Evolutionary conservation across 2,797 vertebrate species (phyloP).

Genomic region (Rachycentron canadum): DNA sequence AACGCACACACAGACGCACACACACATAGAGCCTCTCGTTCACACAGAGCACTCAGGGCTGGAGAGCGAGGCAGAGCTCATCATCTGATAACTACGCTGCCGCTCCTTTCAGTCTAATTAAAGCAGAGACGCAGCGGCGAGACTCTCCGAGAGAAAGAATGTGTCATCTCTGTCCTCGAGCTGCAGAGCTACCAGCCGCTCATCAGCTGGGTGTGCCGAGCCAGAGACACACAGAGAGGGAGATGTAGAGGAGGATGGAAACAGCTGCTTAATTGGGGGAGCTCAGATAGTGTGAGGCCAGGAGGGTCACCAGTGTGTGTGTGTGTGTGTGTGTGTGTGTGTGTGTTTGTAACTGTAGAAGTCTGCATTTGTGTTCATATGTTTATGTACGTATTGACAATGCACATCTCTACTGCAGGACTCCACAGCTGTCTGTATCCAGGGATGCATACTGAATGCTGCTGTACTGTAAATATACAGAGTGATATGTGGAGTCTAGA

Average conservation of each 20-base stretch:
- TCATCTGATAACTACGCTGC: constrained; percentile 70
- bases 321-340: too few species aligned
- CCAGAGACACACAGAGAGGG: constrained; percentile 1
- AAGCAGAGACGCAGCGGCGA: constrained; percentile 58
- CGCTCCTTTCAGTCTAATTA: constrained; percentile 69
- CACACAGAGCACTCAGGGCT: constrained; percentile 37
- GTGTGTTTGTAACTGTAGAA: constrained; percentile 18
- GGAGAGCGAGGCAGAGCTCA: constrained; percentile 54
- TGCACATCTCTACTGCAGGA: constrained; percentile 11
- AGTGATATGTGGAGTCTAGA: not conserved
- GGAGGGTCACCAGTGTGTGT: constrained; percentile 56
- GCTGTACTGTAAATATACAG: constrained; percentile 18
- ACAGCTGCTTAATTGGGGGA: constrained; percentile 69
- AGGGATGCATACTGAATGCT: constrained; percentile 24
- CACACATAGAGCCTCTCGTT: constrained; percentile 8
- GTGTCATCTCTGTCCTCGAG: constrained; percentile 56
- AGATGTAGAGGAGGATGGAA: constrained; percentile 26
- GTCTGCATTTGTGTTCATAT: constrained; percentile 9
- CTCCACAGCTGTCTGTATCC: constrained; percentile 22
- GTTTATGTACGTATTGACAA: constrained; percentile 13
- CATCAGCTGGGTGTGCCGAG: constrained; percentile 32
- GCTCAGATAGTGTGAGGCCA: constrained; percentile 48
- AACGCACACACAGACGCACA: not conserved
- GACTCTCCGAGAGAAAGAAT: constrained; percentile 36
- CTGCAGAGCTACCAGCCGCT: constrained; percentile 50